Conservation (phyloP, 2,888 invertebrate genomes). For the Gastracanthus pulcherrimus region DNA sequence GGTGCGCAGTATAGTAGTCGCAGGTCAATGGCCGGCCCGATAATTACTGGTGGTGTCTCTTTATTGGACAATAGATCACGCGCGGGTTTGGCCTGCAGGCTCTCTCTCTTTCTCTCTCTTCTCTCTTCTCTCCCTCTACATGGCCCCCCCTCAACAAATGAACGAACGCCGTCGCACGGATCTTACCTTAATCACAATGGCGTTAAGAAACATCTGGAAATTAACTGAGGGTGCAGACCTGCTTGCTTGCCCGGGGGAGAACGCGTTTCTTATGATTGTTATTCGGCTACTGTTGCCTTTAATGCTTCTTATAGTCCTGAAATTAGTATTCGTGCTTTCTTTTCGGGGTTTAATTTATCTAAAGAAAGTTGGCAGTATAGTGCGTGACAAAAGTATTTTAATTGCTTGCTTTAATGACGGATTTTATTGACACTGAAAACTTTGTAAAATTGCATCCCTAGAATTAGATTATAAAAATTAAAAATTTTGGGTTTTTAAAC, state of each 20-base stretch:
- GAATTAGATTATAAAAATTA: no score
- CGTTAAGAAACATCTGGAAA: conserved; percentile 50
- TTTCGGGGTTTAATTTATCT: background rate
- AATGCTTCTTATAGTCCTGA: background rate
- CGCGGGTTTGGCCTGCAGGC: background rate
- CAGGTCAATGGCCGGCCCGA: conserved; percentile 72
- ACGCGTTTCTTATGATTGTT: conserved; percentile 28
- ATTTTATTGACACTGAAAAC: no score
- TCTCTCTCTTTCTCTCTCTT: conserved; percentile 19
- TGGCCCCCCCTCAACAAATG: no score
- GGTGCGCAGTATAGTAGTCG: background rate
- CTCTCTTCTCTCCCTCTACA: no score
- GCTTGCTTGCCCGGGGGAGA: conserved; percentile 8
- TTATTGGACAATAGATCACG: conserved; percentile 75
- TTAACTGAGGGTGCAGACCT: conserved; percentile 48
- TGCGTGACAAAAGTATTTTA: no score
- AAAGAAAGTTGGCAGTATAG: no score
- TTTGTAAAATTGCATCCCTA: no score
- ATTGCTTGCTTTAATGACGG: no score
- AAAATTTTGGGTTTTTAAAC: no score
- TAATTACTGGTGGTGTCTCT: conserved; percentile 73
- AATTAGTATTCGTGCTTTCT: background rate
- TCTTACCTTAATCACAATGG: conserved; percentile 66
- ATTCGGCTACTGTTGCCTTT: conserved; percentile 7
- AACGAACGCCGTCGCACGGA: conserved; percentile 21